Conservation (phyloP, 2,113 vertebrate genomes). For the Rhadina sibilatrix region DNA sequence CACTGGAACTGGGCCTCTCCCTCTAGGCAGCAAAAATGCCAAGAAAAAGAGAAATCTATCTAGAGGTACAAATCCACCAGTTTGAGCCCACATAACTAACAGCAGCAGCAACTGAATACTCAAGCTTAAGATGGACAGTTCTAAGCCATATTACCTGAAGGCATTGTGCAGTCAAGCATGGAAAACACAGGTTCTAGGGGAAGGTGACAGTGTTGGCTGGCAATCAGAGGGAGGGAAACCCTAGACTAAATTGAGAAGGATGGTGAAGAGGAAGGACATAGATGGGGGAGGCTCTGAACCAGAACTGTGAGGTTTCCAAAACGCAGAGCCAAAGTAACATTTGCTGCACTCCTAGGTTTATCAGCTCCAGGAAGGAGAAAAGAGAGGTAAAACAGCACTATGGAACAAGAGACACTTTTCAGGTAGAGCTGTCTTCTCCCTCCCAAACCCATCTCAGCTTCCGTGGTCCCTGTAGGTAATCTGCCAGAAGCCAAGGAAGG, state of each 20-base stretch:
- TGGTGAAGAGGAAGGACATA: neutral
- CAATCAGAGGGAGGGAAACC: neutral
- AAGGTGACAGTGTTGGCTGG: neutral
- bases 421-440: neutral
- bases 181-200: neutral
- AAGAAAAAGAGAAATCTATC: neutral
- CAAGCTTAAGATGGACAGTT: neutral
- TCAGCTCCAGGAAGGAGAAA: neutral
- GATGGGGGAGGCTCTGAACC: neutral
- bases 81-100: neutral
- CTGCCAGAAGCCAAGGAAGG: neutral
- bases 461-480: neutral
- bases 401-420: neutral
- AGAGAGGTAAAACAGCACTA: neutral
- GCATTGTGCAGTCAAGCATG: rapidly evolving
- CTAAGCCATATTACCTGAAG: neutral
- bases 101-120: neutral
- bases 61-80: neutral
- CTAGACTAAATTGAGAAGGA: neutral
- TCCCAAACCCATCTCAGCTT: neutral
- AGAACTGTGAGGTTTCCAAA: neutral
- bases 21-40: neutral
- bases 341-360: neutral
- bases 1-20: neutral
- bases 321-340: neutral